Evolutionary conservation across 1,140 invertebrate genomes (phyloP).

Genomic region (Tetranychus cinnabarinus): DNA sequence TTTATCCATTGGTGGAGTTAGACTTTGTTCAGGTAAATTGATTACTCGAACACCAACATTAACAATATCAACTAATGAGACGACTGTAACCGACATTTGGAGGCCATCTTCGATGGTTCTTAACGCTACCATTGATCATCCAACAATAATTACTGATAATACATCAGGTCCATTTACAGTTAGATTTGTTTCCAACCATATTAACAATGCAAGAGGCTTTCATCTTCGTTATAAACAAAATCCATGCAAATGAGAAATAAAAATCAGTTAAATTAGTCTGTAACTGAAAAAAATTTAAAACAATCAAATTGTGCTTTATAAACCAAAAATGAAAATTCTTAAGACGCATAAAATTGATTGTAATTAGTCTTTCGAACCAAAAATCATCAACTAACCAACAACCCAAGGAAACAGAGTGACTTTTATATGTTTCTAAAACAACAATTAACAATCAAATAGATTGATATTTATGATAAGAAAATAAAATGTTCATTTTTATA

Average conservation of each 20-base stretch:
- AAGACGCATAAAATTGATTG: too few relatives aligned
- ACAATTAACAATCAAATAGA: too few relatives aligned
- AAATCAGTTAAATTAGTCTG: not conserved
- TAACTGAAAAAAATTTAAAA: too few relatives aligned
- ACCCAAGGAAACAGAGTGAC: too few relatives aligned
- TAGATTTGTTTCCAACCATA: constrained; percentile 14
- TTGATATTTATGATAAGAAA: too few relatives aligned
- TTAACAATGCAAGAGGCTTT: constrained; percentile 14
- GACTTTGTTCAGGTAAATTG: constrained; percentile 9
- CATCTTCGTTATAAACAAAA: constrained; percentile 14
- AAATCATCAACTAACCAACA: too few relatives aligned
- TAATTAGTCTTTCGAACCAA: too few relatives aligned
- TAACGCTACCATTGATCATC: constrained; percentile 1
- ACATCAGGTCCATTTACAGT: constrained; percentile 15
- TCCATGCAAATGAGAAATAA: constrained; percentile 12
- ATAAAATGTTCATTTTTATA: too few relatives aligned
- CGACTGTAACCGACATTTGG: not conserved
- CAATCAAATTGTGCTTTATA: too few relatives aligned
- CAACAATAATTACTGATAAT: constrained; percentile 9
- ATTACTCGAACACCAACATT: not conserved
- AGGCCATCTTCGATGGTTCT: not conserved
- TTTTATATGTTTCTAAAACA: too few relatives aligned
- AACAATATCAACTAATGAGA: not conserved
- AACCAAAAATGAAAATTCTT: too few relatives aligned
- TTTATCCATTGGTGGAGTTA: constrained; percentile 12